Evolutionary conservation across 1,140 invertebrate species (phyloP), one percentile per base, ranked within the genome.

Genomic region (Pinna nobilis): DNA sequence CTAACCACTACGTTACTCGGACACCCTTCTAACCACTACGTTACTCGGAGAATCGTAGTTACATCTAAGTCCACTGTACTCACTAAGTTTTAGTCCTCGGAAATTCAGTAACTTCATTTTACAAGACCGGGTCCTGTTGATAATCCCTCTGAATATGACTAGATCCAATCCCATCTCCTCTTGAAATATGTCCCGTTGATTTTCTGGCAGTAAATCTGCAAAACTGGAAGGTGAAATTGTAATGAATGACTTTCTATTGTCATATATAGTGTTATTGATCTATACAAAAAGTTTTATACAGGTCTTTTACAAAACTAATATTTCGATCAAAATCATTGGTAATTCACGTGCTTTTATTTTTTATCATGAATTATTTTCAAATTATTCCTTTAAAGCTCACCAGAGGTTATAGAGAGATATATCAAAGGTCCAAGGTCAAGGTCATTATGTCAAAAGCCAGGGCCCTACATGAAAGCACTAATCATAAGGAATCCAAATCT

Each of bases 61-160:
- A 49, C 44, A 49, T 49, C 18, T 18, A n/a, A 0, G 32, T n/a
- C n/a, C n/a, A n/a, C n/a, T 32, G 2, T 28, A 67, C 80, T 73
- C 79, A 84, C 82, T 80, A 0, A 82, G 76, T 60, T 77, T 79
- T 35, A 82, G 76, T 32, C 77, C 77, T 39, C 78, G 47, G 25
- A 84, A 73, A 55, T 84, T 80, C 11, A 84, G 65, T 55, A 73
- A 72, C 59, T 70, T 84, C 13, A 82, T 70, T 70, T 74, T 79
- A 65, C 82, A 84, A 49, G 55, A 18, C 55, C 79, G 77, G n/a
- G 75, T 82, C 35, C 82, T 51, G 28, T 50, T 44, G 1, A 78
- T 74, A 20, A 70, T 39, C 9, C 82, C 82, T 50, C 79, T 57
- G 44, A 84, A 78, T 9, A 84, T 72, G 20, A 78, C 75, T 23